These are phyloP conservation scores for Poliocrania exsul DNA, from an alignment of 2,797 vertebrate genomes.

Conservation along the genomic window DNA sequence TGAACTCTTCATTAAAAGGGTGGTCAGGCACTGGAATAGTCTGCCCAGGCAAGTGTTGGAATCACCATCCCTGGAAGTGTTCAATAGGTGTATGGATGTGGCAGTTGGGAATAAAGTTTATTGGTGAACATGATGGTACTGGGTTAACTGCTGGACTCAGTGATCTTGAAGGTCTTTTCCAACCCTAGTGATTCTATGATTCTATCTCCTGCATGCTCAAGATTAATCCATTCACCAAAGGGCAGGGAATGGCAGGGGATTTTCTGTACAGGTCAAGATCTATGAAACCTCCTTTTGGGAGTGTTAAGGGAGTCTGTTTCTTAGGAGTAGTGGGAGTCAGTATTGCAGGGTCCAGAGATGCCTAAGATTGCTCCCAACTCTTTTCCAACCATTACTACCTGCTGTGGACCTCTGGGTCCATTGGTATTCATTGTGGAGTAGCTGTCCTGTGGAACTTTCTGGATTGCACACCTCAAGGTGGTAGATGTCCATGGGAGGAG, in stretches of 20 bases:
- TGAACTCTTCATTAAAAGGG: background rate
- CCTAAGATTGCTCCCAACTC: background rate
- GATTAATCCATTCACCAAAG: background rate
- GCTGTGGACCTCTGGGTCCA: fast-evolving
- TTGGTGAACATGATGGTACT: background rate
- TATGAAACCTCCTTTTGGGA: background rate
- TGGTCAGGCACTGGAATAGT: background rate
- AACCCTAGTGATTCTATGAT: background rate
- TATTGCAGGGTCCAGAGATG: background rate
- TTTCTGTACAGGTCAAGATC: background rate
- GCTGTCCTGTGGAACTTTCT: background rate
- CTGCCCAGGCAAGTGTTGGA: background rate
- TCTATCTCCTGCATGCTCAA: background rate
- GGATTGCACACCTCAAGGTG: background rate
- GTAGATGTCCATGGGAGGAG: background rate
- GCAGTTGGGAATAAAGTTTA: background rate
- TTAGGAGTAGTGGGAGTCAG: background rate
- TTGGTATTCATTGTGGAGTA: background rate
- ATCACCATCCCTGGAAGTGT: background rate
- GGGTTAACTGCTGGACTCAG: background rate
- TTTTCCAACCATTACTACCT: background rate
- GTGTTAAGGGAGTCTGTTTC: background rate
- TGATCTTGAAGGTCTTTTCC: background rate
- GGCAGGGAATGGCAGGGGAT: background rate
- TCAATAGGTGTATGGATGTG: fast-evolving